Base-by-base conservation (phyloP, 2,888 invertebrate species). In the Tillus elongatus region DNA sequence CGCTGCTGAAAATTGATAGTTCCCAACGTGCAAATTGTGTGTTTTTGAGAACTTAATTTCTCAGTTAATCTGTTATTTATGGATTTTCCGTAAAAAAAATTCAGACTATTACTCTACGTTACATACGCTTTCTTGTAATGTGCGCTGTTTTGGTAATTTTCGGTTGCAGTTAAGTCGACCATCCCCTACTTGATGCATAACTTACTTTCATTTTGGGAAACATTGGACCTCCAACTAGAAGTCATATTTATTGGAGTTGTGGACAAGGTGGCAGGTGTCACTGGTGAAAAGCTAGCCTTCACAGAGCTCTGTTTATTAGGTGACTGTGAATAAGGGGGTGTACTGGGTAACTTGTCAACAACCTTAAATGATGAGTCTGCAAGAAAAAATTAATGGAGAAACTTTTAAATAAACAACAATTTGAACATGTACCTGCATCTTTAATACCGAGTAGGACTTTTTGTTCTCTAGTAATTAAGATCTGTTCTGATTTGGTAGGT, bases 391-490 rank as follows among this genome's bases (percentile, higher is more conserved):
- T 19, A 19, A 8, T 19, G n/a, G n/a, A 19, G 24, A 19, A 19
- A 19, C 6, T 19, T 8, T 19, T 19, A 8, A 19, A 19, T 8
- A 19, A 19, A 19, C 24, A 19, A 6, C 24, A 19, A 6, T 19
- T 19, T n/a, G n/a, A n/a, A n/a, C 28, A 39, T 42, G 35, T 51
- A 66, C 67, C 67, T 40, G 52, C 43, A 39, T 71, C 69, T 26
- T 66, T 64, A 33, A 74, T 65, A 40, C 71, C 71, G 9, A 77
- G 56, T 10, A 77, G 58, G 46, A 63, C 61, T 46, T 70, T 69
- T 45, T 78, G 77, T 30, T 63, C 60, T 4, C 63, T 56, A 9
- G 68, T 74, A 1, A 75, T 62, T 2, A 56, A 44, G 9, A 76
- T 63, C 3, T 72, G 70, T 30, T 64, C 60, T 13, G 44, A 33